Percentiles rank a stretch among this genome's conserved stretches.
Evolutionary conservation across 2,888 invertebrate species (phyloP).

Genomic region (Arenicola marina): DNA sequence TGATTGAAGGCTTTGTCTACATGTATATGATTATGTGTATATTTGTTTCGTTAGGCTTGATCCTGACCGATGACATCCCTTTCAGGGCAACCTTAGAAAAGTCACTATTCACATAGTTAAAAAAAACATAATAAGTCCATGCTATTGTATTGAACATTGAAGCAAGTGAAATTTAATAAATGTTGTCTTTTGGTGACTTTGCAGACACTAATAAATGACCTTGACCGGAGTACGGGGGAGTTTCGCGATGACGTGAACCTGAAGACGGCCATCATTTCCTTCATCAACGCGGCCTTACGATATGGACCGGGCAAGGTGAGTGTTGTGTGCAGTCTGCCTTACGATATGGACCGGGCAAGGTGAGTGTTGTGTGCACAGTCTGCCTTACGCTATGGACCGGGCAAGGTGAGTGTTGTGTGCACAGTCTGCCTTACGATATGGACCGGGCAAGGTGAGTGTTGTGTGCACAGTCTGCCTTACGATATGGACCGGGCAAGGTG

Average conservation of each 20-base stretch:
- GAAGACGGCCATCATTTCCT: constrained; percentile 97
- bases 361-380: too few species aligned
- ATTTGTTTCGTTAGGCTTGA: too few species aligned
- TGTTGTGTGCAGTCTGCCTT: too few species aligned
- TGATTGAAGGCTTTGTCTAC: neutral
- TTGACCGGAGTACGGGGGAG: constrained; percentile 87
- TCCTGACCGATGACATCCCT: neutral
- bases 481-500: too few species aligned
- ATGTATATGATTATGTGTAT: neutral
- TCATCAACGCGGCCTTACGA: constrained; percentile 93
- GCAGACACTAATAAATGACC: constrained; percentile 83
- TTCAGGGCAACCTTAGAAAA: neutral
- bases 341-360: too few species aligned
- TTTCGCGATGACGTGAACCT: constrained; percentile 91
- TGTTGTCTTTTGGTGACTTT: neutral
- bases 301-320: constrained; percentile 94
- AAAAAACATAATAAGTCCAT: neutral
- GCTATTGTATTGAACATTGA: neutral
- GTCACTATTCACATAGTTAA: neutral
- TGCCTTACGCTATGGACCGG: too few species aligned
- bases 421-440: too few species aligned
- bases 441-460: too few species aligned
- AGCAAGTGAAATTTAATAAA: too few species aligned
- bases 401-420: too few species aligned
- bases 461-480: too few species aligned